Evolutionary conservation across 2,888 invertebrate genomes (phyloP).

Genomic region (Caenorhabditis sp.): DNA sequence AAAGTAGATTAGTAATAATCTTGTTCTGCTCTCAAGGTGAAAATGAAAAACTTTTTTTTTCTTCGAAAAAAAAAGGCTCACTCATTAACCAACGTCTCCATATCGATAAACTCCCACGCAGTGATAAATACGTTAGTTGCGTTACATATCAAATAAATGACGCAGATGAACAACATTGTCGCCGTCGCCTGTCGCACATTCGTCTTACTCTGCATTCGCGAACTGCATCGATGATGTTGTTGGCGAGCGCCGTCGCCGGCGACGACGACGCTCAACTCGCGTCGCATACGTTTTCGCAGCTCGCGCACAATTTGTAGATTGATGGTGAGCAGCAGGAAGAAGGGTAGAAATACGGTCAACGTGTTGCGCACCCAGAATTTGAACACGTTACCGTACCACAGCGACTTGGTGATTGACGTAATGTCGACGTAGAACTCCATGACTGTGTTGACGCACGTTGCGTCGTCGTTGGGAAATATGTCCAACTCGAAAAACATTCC

Average conservation of each 20-base stretch:
- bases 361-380: slow-evolving; percentile 48
- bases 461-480: slow-evolving; percentile 36
- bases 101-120: slow-evolving; percentile 49
- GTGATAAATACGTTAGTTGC: slow-evolving; percentile 47
- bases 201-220: slow-evolving; percentile 38
- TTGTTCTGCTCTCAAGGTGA: not conserved
- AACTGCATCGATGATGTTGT: no score
- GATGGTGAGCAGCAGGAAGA: slow-evolving; percentile 37
- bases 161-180: slow-evolving; percentile 43
- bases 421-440: slow-evolving; percentile 45
- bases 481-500: slow-evolving; percentile 46
- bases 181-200: slow-evolving; percentile 46
- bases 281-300: slow-evolving; percentile 34
- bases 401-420: slow-evolving; percentile 33
- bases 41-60: not conserved
- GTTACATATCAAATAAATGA: slow-evolving; percentile 43
- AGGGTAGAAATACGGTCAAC: slow-evolving; percentile 47
- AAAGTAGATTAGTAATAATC: not conserved
- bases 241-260: no score
- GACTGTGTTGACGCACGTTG: slow-evolving; percentile 40
- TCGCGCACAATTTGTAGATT: slow-evolving; percentile 43
- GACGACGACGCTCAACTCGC: slow-evolving; percentile 26
- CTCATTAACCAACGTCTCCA: slow-evolving; percentile 26
- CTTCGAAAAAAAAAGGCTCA: not conserved
- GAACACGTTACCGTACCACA: slow-evolving; percentile 44